Percentiles rank a stretch among this genome's conserved stretches.
These are phyloP conservation scores for Osedax frankpressi DNA, from an alignment of 2,888 invertebrate species.

Conservation along the genomic window DNA sequence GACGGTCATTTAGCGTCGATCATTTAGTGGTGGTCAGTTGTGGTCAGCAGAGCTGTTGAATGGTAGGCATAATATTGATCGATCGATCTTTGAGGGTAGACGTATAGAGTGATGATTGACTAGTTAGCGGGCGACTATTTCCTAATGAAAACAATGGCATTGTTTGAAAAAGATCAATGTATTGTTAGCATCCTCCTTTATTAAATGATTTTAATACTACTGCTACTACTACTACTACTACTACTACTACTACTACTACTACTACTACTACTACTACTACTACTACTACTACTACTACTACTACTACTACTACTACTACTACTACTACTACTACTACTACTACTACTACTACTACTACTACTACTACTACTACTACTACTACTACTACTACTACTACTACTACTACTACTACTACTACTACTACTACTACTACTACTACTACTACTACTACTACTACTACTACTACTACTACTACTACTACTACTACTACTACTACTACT, in stretches of 20 bases:
- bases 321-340: slow-evolving; percentile 21
- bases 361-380: background rate
- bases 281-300: slow-evolving; percentile 26
- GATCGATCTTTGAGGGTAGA: no score
- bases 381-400: background rate
- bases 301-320: slow-evolving; percentile 27
- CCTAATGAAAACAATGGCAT: no score
- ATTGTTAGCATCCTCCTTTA: no score
- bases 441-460: background rate
- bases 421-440: background rate
- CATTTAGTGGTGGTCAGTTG: no score
- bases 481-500: no score
- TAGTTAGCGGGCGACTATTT: no score
- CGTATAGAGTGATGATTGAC: no score
- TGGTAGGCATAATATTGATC: no score
- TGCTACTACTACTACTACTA: slow-evolving; percentile 24
- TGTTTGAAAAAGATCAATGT: no score
- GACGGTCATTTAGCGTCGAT: no score
- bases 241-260: slow-evolving; percentile 25
- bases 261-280: slow-evolving; percentile 24
- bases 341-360: background rate
- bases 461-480: slow-evolving; percentile 2
- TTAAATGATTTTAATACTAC: slow-evolving; percentile 10
- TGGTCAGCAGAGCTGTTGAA: no score
- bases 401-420: background rate